Conservation (phyloP, 2,113 vertebrate species). For the Oryzias javanicus region DNA sequence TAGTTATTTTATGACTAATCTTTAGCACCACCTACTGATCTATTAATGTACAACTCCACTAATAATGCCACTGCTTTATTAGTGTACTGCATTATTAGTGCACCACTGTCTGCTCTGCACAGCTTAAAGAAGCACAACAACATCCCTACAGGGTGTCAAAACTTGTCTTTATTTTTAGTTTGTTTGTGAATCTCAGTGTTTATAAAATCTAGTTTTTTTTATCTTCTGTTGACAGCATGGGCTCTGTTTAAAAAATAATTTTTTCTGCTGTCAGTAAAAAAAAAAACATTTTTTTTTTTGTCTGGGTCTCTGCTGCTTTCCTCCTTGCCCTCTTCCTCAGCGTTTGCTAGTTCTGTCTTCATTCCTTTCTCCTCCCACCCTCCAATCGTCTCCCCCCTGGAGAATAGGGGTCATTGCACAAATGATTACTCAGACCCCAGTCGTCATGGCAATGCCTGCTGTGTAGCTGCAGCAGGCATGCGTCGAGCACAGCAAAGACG, state of each 20-base stretch:
- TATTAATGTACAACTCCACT: too few species aligned
- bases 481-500: slow-evolving; percentile 86
- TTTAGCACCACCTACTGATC: too few species aligned
- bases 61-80: too few species aligned
- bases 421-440: slow-evolving; percentile 97
- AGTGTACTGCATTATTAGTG: too few species aligned
- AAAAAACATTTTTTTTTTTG: slow-evolving; percentile 62
- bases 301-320: slow-evolving; percentile 67
- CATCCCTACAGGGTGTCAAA: too few species aligned
- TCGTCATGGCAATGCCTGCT: slow-evolving; percentile 89
- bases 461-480: slow-evolving; percentile 87
- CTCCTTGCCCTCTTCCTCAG: slow-evolving; percentile 28
- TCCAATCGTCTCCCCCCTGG: slow-evolving; percentile 77
- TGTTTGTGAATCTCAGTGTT: too few species aligned
- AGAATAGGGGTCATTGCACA: slow-evolving; percentile 97
- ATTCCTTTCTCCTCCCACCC: slow-evolving; percentile 46
- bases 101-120: too few species aligned
- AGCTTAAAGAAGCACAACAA: too few species aligned
- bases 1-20: too few species aligned
- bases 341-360: slow-evolving; percentile 55
- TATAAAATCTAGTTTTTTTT: not conserved
- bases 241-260: slow-evolving; percentile 31
- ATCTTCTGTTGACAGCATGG: slow-evolving; percentile 26
- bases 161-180: too few species aligned
- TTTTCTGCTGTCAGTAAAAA: slow-evolving; percentile 39